These are phyloP conservation scores for Eudyptes chrysolophus DNA, from an alignment of 2,113 vertebrate species.

Conservation along the genomic window DNA sequence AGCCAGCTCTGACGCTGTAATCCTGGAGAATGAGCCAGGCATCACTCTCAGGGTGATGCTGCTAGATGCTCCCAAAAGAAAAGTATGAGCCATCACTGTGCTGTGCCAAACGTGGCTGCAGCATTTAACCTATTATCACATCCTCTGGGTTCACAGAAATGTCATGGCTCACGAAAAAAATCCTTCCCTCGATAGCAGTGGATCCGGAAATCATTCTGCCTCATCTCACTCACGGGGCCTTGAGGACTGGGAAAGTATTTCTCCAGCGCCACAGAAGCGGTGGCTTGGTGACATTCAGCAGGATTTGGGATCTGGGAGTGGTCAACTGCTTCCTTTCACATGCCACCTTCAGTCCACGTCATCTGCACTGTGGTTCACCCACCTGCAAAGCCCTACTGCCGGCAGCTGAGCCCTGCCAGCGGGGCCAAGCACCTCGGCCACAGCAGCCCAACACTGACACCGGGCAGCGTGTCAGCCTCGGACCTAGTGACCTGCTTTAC, in stretches of 20 bases:
- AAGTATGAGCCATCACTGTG: not conserved
- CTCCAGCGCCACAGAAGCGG: not conserved
- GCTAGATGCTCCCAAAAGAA: not conserved
- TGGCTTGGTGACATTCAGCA: not conserved
- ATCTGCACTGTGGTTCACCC: not conserved
- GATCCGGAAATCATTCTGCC: not conserved
- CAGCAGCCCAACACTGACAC: not conserved
- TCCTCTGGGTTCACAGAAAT: not conserved
- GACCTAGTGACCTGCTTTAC: not conserved
- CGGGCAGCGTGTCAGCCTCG: not conserved
- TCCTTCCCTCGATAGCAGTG: not conserved
- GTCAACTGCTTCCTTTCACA: rapidly evolving
- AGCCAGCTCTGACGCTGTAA: not conserved
- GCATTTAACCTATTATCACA: not conserved
- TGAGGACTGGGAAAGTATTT: not conserved
- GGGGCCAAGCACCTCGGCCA: rapidly evolving
- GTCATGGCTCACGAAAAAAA: not conserved
- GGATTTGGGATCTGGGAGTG: not conserved
- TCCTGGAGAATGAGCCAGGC: not conserved
- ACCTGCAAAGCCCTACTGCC: not conserved
- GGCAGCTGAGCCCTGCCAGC: not conserved
- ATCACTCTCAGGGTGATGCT: not conserved
- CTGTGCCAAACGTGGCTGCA: not conserved
- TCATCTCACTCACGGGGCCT: rapidly evolving
- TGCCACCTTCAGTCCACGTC: not conserved